Base-by-base conservation (phyloP, 92 coral and sea anemone species). In the Scolanthus callimorphus region DNA sequence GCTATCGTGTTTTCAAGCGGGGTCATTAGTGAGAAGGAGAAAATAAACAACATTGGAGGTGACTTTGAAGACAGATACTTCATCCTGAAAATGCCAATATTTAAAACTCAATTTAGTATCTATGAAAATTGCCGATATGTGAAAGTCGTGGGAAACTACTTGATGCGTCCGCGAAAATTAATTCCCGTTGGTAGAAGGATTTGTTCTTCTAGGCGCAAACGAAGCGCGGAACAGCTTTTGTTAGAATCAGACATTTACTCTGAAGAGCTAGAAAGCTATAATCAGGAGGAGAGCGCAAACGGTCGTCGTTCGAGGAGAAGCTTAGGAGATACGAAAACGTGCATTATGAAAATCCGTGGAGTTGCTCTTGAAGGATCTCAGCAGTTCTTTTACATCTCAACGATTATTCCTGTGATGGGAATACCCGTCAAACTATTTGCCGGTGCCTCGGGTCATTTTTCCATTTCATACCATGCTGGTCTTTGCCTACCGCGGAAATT, bases 21-120 rank as follows among this genome's bases (percentile, higher is more conserved):
- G 2, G 73, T 88, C 17, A 60, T 84, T 27, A 62, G 84, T 19
- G 91, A 79, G 49, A 89, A 79, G 63, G 87, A 77, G 27, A 67
- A 70, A 1, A 53, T 89, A 17, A 82, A 79, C 29, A 62, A 55
- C 17, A 39, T 71, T 3, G 91, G 82, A 0, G 97, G 88, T 2
- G 97, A 89, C 34, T 70, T 74, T 57, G 97, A 89, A 63, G 97
- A 89, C 78, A 69, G 97, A 11, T 89, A 62, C 59, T 89, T 89
- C 68, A 67, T 49, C 27, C 19, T 89, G 20, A 89, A 81, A 47
- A 63, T 80, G 30, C 97, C 97, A 27, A 84, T 89, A 41, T 62
- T 89, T 4, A 60, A 76, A 38, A 77, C 91, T 20, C 70, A 65
- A 19, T 90, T 85, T 51, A 70, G 74, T 1, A 83, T 90, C 11